Conservation (phyloP, 2,113 vertebrate genomes). For the Dermatemys mawii region DNA sequence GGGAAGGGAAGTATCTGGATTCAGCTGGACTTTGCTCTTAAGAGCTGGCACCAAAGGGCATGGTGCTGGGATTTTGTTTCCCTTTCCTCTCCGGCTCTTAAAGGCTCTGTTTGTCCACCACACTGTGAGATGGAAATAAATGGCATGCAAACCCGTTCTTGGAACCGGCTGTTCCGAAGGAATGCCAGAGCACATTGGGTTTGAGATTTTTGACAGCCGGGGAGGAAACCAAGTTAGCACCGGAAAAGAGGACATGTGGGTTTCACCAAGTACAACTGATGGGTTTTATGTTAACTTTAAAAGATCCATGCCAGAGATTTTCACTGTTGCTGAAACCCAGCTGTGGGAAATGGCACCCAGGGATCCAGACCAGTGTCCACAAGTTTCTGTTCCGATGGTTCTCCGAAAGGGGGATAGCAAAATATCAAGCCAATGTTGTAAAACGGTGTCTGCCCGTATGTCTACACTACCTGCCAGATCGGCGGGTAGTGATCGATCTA, state of each 20-base stretch:
- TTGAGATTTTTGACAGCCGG: conserved; percentile 63
- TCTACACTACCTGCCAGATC: too few relatives aligned
- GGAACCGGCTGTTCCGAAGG: conserved; percentile 53
- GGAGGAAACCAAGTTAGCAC: conserved; percentile 52
- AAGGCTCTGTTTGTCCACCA: conserved; percentile 31
- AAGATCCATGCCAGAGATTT: conserved; percentile 41
- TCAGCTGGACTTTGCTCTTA: conserved; percentile 9
- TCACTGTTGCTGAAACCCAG: conserved; percentile 8
- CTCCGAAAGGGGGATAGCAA: conserved; percentile 44
- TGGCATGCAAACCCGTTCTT: conserved; percentile 33
- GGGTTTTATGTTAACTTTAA: conserved; percentile 55
- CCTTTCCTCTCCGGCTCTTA: conserved; percentile 16
- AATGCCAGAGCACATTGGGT: conserved; percentile 28
- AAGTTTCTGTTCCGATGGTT: conserved; percentile 40
- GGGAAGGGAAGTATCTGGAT: conserved; percentile 13
- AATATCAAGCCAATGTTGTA: conserved; percentile 48
- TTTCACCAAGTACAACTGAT: conserved; percentile 25
- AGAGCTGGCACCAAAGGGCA: not conserved
- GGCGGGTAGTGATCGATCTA: too few relatives aligned
- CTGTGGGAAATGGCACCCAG: conserved; percentile 36
- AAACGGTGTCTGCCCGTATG: conserved; percentile 21
- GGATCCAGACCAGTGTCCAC: conserved; percentile 54
- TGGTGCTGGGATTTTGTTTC: not conserved
- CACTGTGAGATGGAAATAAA: conserved; percentile 52
- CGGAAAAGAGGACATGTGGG: conserved; percentile 37